A percentile compares a stretch with the other conserved stretches of the same genome.
Evolutionary conservation across 2,797 vertebrate genomes (phyloP).

Genomic region (Gallinago nigripennis): DNA sequence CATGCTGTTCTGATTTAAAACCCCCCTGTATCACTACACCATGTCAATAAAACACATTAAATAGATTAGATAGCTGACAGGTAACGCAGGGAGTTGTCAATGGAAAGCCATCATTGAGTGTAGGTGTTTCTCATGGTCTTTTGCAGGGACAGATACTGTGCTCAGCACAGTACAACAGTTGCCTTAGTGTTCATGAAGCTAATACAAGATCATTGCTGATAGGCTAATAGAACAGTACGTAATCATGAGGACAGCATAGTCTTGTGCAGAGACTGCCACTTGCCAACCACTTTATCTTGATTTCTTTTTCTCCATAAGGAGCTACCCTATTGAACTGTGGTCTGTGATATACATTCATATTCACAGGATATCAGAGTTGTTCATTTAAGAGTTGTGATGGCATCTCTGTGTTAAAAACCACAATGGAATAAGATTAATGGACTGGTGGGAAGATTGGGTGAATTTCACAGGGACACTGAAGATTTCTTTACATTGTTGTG

Average conservation of each 20-base stretch:
- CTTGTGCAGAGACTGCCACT: not conserved
- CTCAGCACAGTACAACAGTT: not conserved
- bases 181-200: not conserved
- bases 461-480: not conserved
- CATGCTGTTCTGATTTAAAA: not conserved
- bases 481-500: not conserved
- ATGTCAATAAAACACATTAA: constrained; percentile 1
- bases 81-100: not conserved
- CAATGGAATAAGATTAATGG: not conserved
- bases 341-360: not conserved
- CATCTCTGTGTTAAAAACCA: not conserved
- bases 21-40: rapidly evolving
- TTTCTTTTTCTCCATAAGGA: not conserved
- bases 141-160: not conserved
- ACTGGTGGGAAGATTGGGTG: not conserved
- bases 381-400: not conserved
- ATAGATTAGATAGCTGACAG: not conserved
- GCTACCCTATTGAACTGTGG: not conserved
- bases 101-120: not conserved
- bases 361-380: not conserved
- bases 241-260: not conserved
- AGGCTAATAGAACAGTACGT: not conserved
- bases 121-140: not conserved
- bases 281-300: not conserved
- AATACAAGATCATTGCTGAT: not conserved